These are phyloP conservation scores for Azorinus chamasolen DNA, from an alignment of 2,888 invertebrate genomes.

Conservation along the genomic window DNA sequence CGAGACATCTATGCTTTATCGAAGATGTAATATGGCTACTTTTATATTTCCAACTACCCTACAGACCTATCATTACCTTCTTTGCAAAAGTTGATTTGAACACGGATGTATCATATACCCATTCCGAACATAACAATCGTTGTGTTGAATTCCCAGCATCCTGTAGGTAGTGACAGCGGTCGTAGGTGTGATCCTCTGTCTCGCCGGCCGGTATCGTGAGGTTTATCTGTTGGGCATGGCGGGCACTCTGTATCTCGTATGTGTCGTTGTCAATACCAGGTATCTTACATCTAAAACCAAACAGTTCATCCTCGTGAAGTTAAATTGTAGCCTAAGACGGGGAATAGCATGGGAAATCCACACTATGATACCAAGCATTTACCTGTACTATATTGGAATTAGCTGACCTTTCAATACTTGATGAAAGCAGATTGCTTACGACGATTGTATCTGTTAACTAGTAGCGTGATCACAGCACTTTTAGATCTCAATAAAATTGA, in stretches of 20 bases:
- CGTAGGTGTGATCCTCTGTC: conserved; percentile 38
- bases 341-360: too few species aligned
- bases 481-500: too few species aligned
- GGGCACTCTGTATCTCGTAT: conserved; percentile 34
- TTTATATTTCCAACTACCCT: too few species aligned
- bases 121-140: conserved; percentile 53
- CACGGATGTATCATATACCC: conserved; percentile 62
- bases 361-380: too few species aligned
- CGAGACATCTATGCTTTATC: not conserved
- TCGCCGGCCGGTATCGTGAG: conserved; percentile 37
- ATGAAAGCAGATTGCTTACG: too few species aligned
- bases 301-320: too few species aligned
- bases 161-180: conserved; percentile 47
- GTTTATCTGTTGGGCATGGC: conserved; percentile 33
- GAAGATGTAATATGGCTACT: too few species aligned
- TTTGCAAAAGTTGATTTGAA: conserved; percentile 59
- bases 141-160: conserved; percentile 24
- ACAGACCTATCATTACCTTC: conserved; percentile 59
- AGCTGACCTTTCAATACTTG: too few species aligned
- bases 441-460: too few species aligned
- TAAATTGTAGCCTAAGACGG: too few species aligned
- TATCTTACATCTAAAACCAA: conserved; percentile 55
- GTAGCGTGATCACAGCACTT: too few species aligned
- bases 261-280: conserved; percentile 56
- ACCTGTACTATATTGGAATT: too few species aligned